A percentile compares a stretch with the other conserved stretches of the same genome.
Conservation (phyloP, 1,140 invertebrate species). For the Babylonia areolata region DNA sequence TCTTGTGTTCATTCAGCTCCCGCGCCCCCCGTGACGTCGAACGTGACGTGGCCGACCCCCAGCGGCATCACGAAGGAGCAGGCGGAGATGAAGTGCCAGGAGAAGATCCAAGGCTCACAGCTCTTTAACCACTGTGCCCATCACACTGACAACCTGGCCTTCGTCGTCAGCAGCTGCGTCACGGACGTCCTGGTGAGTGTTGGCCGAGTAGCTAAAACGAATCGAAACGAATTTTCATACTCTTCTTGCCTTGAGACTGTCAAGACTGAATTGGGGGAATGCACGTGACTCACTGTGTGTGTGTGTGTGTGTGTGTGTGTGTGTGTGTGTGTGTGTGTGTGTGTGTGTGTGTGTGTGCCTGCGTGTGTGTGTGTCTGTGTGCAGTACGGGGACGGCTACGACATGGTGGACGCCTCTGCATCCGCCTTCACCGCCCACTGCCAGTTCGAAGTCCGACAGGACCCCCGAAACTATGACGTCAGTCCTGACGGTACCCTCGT, state of each 20-base stretch:
- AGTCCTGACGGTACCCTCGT: constrained; percentile 4
- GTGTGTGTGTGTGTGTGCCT: not conserved
- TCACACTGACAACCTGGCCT: not conserved
- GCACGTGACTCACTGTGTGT: not conserved
- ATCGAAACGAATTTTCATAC: not conserved
- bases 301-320: constrained; percentile 24
- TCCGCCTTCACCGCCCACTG: constrained; percentile 33
- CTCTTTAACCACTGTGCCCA: not conserved
- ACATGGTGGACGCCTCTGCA: not conserved
- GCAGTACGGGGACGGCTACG: not conserved
- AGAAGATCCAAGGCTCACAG: not conserved
- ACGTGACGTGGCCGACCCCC: constrained; percentile 33
- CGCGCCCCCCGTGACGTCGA: not conserved
- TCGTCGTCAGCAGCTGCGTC: not conserved
- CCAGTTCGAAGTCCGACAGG: constrained; percentile 17
- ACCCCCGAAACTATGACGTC: constrained; percentile 29
- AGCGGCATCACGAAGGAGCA: constrained; percentile 29
- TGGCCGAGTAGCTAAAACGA: too few species aligned
- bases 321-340: constrained; percentile 24
- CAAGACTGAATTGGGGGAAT: too few species aligned
- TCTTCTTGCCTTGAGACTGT: not conserved
- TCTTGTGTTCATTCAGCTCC: not conserved
- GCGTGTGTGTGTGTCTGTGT: constrained; percentile 5
- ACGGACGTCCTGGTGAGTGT: constrained; percentile 7
- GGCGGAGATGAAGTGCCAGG: constrained; percentile 5